phyloP scores from a whole-genome alignment of 2,797 vertebrate species.

The Diglossa cyanea region DNA sequence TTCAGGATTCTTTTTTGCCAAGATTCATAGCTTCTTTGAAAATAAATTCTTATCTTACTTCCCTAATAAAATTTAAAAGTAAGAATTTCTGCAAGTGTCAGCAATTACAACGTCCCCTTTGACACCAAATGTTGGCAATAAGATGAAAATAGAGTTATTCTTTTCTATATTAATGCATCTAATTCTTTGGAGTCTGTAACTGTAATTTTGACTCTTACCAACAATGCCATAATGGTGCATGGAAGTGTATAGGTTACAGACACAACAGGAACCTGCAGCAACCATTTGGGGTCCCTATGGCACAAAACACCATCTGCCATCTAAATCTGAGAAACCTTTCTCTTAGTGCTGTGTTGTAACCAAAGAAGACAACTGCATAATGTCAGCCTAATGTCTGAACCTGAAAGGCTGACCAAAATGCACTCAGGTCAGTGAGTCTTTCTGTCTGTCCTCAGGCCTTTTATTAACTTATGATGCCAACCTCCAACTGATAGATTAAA shows the following conservation, averaged over 20 bases:
- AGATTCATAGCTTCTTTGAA: not conserved
- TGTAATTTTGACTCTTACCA: not conserved
- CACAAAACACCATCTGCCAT: not conserved
- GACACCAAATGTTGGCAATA: not conserved
- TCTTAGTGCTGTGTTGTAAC: not conserved
- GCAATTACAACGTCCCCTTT: not conserved
- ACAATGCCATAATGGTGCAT: not conserved
- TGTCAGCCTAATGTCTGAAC: not conserved
- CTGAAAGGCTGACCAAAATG: not conserved
- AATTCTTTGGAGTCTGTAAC: not conserved
- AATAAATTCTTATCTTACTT: not conserved
- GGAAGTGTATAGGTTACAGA: not conserved
- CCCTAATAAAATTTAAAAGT: not conserved
- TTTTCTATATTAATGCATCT: not conserved
- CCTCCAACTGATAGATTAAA: not conserved
- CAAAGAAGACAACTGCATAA: not conserved
- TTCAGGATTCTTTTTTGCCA: not conserved
- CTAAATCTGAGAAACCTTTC: not conserved
- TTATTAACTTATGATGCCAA: not conserved
- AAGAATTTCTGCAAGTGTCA: not conserved
- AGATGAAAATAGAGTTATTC: not conserved
- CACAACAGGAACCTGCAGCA: not conserved
- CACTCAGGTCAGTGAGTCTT: not conserved
- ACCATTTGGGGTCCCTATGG: not conserved
- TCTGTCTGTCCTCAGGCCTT: not conserved